A percentile compares a stretch with the other conserved stretches of the same genome.
phyloP scores from a whole-genome alignment of 2,797 vertebrate genomes.

The Argya squamiceps region DNA sequence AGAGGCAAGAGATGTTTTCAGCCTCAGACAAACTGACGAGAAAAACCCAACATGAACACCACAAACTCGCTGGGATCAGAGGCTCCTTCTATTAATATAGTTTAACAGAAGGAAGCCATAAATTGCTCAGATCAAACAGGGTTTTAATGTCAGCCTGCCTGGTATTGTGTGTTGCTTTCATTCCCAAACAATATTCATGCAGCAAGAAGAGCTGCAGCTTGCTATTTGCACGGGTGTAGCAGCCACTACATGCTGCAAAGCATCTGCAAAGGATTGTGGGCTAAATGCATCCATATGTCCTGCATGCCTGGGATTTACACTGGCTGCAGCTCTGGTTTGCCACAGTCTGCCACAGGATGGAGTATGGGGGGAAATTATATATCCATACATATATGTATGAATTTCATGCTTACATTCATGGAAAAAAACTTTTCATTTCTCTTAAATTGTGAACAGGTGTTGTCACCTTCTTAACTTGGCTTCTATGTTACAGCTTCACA shows the following conservation, averaged over 20 bases:
- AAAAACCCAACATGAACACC: neutral
- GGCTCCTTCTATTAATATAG: constrained; percentile 20
- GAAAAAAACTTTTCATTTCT: constrained; percentile 77
- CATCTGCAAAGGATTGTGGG: constrained; percentile 68
- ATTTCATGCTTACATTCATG: constrained; percentile 63
- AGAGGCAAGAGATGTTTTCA: neutral
- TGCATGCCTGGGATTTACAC: constrained; percentile 38
- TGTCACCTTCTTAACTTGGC: constrained; percentile 67
- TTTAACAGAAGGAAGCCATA: constrained; percentile 51
- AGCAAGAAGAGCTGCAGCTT: constrained; percentile 20
- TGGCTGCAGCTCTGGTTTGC: constrained; percentile 48
- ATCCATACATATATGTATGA: constrained; percentile 45
- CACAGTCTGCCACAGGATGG: constrained; percentile 43
- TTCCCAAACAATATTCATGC: constrained; percentile 17
- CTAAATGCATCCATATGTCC: constrained; percentile 71
- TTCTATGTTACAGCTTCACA: constrained; percentile 56
- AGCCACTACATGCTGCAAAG: constrained; percentile 35
- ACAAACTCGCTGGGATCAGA: neutral
- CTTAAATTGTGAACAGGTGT: constrained; percentile 78
- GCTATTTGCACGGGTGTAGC: constrained; percentile 20
- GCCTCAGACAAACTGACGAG: neutral
- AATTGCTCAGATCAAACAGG: constrained; percentile 21
- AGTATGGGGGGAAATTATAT: constrained; percentile 44
- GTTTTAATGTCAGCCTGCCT: neutral
- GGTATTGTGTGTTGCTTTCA: neutral